Base-by-base conservation (phyloP, 1,140 invertebrate species). In the Acyrthosiphon pisum region DNA sequence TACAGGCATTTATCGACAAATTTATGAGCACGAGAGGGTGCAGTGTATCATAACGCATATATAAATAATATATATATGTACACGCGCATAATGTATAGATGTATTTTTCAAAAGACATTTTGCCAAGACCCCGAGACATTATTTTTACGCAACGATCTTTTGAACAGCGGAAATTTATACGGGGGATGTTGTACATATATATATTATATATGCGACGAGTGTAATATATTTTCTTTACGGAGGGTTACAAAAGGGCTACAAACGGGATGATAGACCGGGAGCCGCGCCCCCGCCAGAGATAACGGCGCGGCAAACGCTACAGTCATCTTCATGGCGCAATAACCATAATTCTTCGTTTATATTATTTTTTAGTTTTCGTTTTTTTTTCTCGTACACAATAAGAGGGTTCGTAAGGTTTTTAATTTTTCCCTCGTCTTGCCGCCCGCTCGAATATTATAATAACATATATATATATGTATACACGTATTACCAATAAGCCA, bases 341-440 rank as follows among this genome's bases (percentile, higher is more conserved):
- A 93, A 93, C 91, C 81, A 50, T 93, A 93, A 93, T 86, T 93
- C 91, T 93, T 84, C 60, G 91, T 93, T 84, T 92, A 76, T 91
- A 76, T 92, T 30, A 53, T 44, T 81, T 91, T 91, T 90, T 53
- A 44, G n/a, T 37, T 41, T 53, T 90, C 22, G 11, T 90, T 91
- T 91, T 92, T 91, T 48, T 30, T 83, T 84, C 23, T 53, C 23
- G 14, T 30, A n/a, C 76, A 35, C 68, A 44, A 37, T 14, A 81
- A 50, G 60, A 76, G 68, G 90, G 90, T 91, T 91, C 22, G 0
- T 22, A 48, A 37, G 76, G 23, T 91, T 91, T 91, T 91, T 91
- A 91, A 91, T 90, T 90, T 90, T 68, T 60, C 53, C 37, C 37
- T 44, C 53, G 14, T 60, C 14, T 90, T 90, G n/a, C 50, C 88